A percentile compares a stretch with the other conserved stretches of the same genome.
phyloP scores from a whole-genome alignment of 2,888 invertebrate species.

The Caenorhabditis panamensis region DNA sequence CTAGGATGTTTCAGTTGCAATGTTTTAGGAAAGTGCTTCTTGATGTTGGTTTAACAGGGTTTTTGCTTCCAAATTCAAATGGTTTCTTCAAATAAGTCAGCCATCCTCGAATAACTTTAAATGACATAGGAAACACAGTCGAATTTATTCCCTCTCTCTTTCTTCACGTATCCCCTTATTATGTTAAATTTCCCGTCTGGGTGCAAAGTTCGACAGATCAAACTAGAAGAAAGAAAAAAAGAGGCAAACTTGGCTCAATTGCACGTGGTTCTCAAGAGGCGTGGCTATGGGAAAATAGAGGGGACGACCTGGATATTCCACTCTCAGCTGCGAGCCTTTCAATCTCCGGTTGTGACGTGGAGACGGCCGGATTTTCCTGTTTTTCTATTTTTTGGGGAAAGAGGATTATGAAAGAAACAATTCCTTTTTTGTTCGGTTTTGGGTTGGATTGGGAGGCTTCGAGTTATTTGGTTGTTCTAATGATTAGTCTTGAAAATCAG shows the following conservation, averaged over 20 bases:
- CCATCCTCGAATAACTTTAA: too few relatives aligned
- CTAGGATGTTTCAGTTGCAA: background rate
- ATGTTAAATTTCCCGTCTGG: background rate
- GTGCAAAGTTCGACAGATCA: conserved; percentile 25
- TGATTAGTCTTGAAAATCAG: too few relatives aligned
- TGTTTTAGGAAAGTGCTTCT: too few relatives aligned
- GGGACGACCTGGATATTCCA: conserved; percentile 13
- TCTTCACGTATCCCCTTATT: too few relatives aligned
- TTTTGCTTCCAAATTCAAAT: too few relatives aligned
- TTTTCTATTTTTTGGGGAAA: background rate
- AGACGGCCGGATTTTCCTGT: background rate
- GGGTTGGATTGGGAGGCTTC: too few relatives aligned
- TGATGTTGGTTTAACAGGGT: too few relatives aligned
- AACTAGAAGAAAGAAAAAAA: conserved; percentile 7
- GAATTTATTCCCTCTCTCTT: too few relatives aligned
- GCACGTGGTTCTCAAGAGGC: conserved; percentile 28
- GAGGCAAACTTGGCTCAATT: background rate
- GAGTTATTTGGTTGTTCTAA: too few relatives aligned
- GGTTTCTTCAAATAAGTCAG: too few relatives aligned
- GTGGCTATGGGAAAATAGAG: conserved; percentile 20
- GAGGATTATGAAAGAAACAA: background rate
- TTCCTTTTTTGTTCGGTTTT: background rate
- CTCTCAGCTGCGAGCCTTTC: conserved; percentile 3
- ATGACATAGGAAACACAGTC: too few relatives aligned
- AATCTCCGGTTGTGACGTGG: conserved; percentile 26